Percentiles rank a stretch among this genome's conserved stretches.
Evolutionary conservation across 2,113 vertebrate genomes (phyloP).

Genomic region (Argyrosomus japonicus): DNA sequence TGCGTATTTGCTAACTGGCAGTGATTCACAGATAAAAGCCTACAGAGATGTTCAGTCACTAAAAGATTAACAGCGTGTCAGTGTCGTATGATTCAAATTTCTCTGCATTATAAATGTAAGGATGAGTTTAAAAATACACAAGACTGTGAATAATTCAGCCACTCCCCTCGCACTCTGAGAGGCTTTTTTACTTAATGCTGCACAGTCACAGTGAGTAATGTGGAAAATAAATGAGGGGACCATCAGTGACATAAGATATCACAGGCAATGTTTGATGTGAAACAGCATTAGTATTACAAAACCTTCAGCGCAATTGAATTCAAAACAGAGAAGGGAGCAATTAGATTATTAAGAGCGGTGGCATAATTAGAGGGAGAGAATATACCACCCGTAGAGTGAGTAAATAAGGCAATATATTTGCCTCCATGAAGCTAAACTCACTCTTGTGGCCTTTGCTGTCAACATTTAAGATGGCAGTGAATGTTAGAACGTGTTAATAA

Average conservation of each 20-base stretch:
- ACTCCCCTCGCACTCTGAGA: constrained; percentile 40
- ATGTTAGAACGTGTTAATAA: background rate
- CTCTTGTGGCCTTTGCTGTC: background rate
- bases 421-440: constrained; percentile 27
- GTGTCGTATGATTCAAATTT: constrained; percentile 72
- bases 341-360: constrained; percentile 48
- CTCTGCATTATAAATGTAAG: constrained; percentile 78
- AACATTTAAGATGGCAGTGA: background rate
- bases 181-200: constrained; percentile 49
- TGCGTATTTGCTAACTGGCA: constrained; percentile 58
- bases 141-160: constrained; percentile 75
- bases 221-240: constrained; percentile 30
- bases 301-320: background rate
- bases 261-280: constrained; percentile 12
- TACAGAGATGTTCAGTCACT: constrained; percentile 50
- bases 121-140: constrained; percentile 79
- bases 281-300: constrained; percentile 19
- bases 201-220: constrained; percentile 24
- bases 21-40: constrained; percentile 63
- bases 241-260: constrained; percentile 20
- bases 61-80: constrained; percentile 74
- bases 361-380: constrained; percentile 35
- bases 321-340: constrained; percentile 15
- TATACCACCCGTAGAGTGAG: constrained; percentile 50
- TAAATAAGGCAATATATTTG: constrained; percentile 55